A percentile compares a stretch with the other conserved stretches of the same genome.
These are phyloP conservation scores for Acronicta leporina DNA, from an alignment of 2,888 invertebrate genomes.

Conservation along the genomic window DNA sequence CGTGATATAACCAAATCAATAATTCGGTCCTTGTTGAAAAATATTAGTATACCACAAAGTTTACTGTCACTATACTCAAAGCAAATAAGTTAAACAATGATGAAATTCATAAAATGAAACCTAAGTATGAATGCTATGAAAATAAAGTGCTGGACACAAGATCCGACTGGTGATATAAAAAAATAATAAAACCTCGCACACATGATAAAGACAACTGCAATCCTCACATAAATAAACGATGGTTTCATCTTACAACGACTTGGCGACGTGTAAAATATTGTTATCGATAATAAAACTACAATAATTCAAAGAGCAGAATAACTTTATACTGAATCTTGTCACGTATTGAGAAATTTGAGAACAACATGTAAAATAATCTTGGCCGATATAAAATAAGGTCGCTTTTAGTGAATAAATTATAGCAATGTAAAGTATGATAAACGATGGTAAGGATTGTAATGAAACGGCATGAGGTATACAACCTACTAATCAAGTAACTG, in stretches of 20 bases:
- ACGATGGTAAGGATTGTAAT: slow-evolving; percentile 85
- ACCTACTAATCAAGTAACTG: slow-evolving; percentile 63
- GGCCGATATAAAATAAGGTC: slow-evolving; percentile 82
- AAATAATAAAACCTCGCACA: slow-evolving; percentile 63
- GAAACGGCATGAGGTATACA: slow-evolving; percentile 82
- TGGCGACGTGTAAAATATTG: slow-evolving; percentile 87
- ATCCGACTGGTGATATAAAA: slow-evolving; percentile 63
- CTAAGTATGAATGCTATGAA: slow-evolving; percentile 52
- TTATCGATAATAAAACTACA: slow-evolving; percentile 82
- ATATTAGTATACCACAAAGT: not conserved
- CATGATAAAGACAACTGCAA: slow-evolving; percentile 68
- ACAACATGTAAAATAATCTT: slow-evolving; percentile 82
- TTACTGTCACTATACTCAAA: slow-evolving; percentile 2
- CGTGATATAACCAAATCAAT: not conserved
- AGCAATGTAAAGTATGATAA: slow-evolving; percentile 88
- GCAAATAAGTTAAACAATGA: slow-evolving; percentile 39
- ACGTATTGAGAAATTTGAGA: slow-evolving; percentile 85
- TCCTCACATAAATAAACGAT: slow-evolving; percentile 75
- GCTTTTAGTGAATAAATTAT: slow-evolving; percentile 85
- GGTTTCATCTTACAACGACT: slow-evolving; percentile 77
- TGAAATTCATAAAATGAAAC: slow-evolving; percentile 51
- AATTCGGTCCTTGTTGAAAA: not conserved
- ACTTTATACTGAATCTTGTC: slow-evolving; percentile 81
- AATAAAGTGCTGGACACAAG: slow-evolving; percentile 67
- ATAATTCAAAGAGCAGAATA: slow-evolving; percentile 74